These are phyloP conservation scores for Acrocephalus scirpaceus DNA, from an alignment of 2,797 vertebrate species.

Conservation along the genomic window DNA sequence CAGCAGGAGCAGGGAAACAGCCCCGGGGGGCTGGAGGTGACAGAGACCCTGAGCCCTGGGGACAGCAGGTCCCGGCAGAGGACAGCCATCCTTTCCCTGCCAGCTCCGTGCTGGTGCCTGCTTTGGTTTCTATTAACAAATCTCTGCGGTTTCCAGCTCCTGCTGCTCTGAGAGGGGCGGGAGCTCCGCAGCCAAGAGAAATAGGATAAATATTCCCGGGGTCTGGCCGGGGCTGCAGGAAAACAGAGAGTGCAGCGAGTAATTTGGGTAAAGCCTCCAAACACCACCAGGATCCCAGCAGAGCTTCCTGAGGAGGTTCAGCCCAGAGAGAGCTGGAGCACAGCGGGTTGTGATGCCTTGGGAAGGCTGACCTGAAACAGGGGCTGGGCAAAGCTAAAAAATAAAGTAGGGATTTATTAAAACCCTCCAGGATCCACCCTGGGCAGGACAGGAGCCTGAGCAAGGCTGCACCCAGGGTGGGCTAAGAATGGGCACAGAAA, in stretches of 20 bases:
- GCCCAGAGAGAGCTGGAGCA: not conserved
- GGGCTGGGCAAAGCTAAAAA: no score
- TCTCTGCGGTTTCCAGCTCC: not conserved
- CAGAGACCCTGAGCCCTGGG: not conserved
- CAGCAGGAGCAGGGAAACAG: rapidly evolving
- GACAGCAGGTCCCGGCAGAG: not conserved
- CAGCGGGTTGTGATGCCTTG: not conserved
- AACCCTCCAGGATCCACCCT: no score
- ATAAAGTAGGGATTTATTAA: no score
- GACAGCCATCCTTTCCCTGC: not conserved
- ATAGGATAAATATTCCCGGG: slow-evolving; percentile 48
- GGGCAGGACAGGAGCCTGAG: no score
- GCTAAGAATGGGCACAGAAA: no score
- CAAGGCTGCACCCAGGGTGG: no score
- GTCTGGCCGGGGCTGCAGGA: slow-evolving; percentile 15
- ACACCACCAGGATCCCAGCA: not conserved
- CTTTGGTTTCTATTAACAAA: slow-evolving; percentile 3
- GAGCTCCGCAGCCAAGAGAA: slow-evolving; percentile 42
- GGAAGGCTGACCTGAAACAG: no score
- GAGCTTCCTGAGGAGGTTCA: not conserved
- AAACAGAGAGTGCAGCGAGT: not conserved
- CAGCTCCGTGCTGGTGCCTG: not conserved
- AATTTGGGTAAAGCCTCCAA: not conserved
- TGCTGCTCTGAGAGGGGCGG: not conserved
- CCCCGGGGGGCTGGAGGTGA: rapidly evolving